A percentile compares a stretch with the other conserved stretches of the same genome.
Conservation (phyloP, 1,140 invertebrate species). For the Dermatophagoides farinae region DNA sequence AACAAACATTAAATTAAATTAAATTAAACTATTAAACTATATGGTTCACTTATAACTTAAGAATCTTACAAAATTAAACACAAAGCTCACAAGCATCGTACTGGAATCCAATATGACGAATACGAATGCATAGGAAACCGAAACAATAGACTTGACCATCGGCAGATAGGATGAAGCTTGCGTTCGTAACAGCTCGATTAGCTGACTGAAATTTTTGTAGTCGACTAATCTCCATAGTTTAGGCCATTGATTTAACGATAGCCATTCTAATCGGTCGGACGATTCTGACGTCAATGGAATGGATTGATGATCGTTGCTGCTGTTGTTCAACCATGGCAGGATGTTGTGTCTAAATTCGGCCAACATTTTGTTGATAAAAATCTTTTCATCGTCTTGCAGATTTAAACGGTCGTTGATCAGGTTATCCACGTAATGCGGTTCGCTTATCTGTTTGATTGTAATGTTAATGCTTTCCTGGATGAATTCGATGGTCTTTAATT, state of each 20-base stretch:
- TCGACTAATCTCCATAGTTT: constrained; percentile 7
- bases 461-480: not conserved
- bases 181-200: constrained; percentile 1
- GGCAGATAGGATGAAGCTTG: not conserved
- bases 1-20: constrained; percentile 12
- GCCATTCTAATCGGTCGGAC: not conserved
- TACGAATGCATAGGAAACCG: not conserved
- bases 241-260: constrained; percentile 53
- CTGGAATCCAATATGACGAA: not conserved
- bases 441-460: not conserved
- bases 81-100: constrained; percentile 11
- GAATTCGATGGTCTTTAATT: not conserved
- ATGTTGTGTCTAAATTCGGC: not conserved
- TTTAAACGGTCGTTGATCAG: not conserved
- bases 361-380: not conserved
- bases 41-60: not conserved
- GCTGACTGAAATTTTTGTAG: not conserved
- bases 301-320: not conserved
- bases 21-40: no score
- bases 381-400: constrained; percentile 2
- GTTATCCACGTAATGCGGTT: not conserved
- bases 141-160: not conserved
- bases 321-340: not conserved
- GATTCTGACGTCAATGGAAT: not conserved
- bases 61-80: constrained; percentile 13